These are phyloP conservation scores for Porites rus DNA, from an alignment of 92 coral and sea anemone genomes.

Conservation along the genomic window DNA sequence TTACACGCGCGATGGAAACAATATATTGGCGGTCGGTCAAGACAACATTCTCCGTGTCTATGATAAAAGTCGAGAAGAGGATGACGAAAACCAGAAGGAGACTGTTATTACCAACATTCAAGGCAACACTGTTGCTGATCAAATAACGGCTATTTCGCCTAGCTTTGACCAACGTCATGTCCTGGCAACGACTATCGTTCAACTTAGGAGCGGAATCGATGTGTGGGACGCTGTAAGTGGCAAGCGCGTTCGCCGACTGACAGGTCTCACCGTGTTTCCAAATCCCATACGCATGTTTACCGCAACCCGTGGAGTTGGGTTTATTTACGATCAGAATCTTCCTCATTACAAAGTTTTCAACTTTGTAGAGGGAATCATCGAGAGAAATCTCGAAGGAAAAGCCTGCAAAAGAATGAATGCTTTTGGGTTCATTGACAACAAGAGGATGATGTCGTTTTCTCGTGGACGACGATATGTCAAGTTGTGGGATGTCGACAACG, in stretches of 20 bases:
- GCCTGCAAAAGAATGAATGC: constrained; percentile 97
- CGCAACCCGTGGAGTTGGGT: constrained; percentile 83
- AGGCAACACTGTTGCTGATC: constrained; percentile 85
- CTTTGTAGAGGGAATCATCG: constrained; percentile 79
- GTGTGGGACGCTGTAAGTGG: constrained; percentile 88
- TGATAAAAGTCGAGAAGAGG: constrained; percentile 90
- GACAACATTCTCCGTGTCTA: constrained; percentile 88
- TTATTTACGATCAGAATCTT: constrained; percentile 77
- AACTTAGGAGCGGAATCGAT: constrained; percentile 63
- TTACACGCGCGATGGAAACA: constrained; percentile 80
- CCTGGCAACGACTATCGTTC: constrained; percentile 64
- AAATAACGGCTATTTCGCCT: constrained; percentile 72
- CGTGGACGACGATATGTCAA: constrained; percentile 89
- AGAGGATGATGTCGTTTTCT: constrained; percentile 86
- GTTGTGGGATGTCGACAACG: constrained; percentile 88
- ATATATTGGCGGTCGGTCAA: constrained; percentile 69
- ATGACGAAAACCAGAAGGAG: constrained; percentile 82
- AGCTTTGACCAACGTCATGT: constrained; percentile 86
- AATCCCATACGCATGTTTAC: constrained; percentile 78
- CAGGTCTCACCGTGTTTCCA: constrained; percentile 65
- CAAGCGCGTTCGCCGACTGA: constrained; percentile 70
- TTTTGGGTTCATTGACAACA: constrained; percentile 83
- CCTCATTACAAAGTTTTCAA: constrained; percentile 88
- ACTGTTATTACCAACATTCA: constrained; percentile 59
- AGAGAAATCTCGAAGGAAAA: constrained; percentile 81